Evolutionary conservation across 2,888 invertebrate species (phyloP).

Genomic region (Drepana falcataria): DNA sequence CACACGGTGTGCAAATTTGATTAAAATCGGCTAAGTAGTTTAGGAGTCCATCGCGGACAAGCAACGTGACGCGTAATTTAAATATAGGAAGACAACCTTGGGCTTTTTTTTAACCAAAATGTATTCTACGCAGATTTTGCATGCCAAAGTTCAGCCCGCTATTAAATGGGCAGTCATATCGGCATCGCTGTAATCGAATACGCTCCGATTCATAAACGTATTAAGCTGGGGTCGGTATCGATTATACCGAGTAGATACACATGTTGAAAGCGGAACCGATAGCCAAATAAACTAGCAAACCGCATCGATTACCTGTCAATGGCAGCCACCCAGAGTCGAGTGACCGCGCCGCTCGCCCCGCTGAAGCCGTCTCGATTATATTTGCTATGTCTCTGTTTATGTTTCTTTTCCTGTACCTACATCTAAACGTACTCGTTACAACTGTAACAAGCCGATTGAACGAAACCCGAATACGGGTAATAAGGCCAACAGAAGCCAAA

Average conservation of each 20-base stretch:
- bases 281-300: constrained; percentile 76
- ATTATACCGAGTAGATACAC: constrained; percentile 70
- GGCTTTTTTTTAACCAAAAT: background rate
- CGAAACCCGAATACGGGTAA: too few species aligned
- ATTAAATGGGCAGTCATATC: constrained; percentile 34
- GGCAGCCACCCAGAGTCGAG: constrained; percentile 53
- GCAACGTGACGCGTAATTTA: too few species aligned
- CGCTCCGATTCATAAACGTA: constrained; percentile 58
- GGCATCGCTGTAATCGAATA: constrained; percentile 46
- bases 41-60: too few species aligned
- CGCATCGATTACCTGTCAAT: constrained; percentile 76
- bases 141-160: constrained; percentile 15
- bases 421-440: background rate
- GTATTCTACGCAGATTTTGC: background rate
- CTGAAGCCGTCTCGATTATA: constrained; percentile 34
- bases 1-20: too few species aligned
- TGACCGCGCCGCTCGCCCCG: constrained; percentile 56
- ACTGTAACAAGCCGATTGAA: too few species aligned
- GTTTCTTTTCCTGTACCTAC: background rate
- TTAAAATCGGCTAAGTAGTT: too few species aligned
- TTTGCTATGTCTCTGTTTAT: constrained; percentile 2
- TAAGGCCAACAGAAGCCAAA: too few species aligned
- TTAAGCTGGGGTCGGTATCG: constrained; percentile 50
- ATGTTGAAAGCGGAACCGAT: constrained; percentile 65
- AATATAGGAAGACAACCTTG: too few species aligned